Conservation (phyloP, 1,140 invertebrate species). For the Danaus melanippus region DNA sequence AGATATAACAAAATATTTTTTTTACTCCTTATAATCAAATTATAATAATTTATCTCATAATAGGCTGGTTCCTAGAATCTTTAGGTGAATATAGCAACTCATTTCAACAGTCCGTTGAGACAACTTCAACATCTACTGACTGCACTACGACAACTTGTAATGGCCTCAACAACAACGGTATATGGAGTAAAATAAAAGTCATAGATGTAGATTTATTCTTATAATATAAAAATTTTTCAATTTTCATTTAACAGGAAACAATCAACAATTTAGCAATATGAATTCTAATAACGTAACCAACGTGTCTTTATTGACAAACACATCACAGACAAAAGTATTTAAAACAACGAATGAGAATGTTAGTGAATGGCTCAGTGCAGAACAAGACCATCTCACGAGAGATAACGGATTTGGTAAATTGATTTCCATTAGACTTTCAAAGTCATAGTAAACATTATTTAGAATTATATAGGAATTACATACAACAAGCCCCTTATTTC, state of each 20-base stretch:
- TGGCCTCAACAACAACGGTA: slow-evolving; percentile 21
- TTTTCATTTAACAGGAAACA: too few relatives aligned
- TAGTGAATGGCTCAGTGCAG: slow-evolving; percentile 26
- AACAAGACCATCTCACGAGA: slow-evolving; percentile 26
- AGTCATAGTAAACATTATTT: too few relatives aligned
- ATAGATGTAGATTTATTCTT: too few relatives aligned
- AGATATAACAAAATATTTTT: slow-evolving; percentile 1
- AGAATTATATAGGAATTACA: too few relatives aligned
- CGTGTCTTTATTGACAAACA: too few relatives aligned
- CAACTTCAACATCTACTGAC: neutral
- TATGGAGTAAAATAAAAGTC: too few relatives aligned
- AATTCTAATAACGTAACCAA: too few relatives aligned
- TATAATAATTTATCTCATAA: neutral
- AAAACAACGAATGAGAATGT: slow-evolving; percentile 32
- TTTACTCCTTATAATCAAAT: neutral
- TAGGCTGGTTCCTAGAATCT: slow-evolving; percentile 16
- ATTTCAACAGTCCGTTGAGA: slow-evolving; percentile 3
- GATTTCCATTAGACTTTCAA: slow-evolving; percentile 7
- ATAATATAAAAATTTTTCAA: too few relatives aligned
- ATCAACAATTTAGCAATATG: too few relatives aligned
- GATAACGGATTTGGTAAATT: slow-evolving; percentile 38
- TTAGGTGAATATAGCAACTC: slow-evolving; percentile 8
- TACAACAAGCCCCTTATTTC: too few relatives aligned
- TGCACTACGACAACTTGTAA: slow-evolving; percentile 5
- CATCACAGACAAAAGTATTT: slow-evolving; percentile 14